Conservation (phyloP, 1,140 invertebrate genomes). For the Bombus waltoni region DNA sequence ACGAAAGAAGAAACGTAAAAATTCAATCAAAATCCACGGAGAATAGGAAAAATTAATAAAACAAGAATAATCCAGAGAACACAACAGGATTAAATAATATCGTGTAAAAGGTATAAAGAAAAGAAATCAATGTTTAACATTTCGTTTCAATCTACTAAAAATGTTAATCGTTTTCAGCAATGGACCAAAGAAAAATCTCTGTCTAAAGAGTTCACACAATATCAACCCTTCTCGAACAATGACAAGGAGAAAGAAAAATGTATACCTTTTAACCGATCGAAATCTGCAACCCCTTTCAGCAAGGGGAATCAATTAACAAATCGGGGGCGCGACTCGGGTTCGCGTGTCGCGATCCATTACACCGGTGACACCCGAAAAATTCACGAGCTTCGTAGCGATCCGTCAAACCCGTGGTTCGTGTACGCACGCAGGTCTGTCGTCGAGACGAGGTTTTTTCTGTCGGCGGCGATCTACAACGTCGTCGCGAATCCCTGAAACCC, state of each 20-base stretch:
- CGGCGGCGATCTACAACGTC: constrained; percentile 37
- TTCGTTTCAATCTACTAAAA: too few relatives aligned
- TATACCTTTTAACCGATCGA: background rate
- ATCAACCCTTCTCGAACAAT: background rate
- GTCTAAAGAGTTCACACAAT: background rate
- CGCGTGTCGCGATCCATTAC: constrained; percentile 32
- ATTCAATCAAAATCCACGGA: too few relatives aligned
- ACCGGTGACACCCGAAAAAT: constrained; percentile 19
- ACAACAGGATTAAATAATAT: too few relatives aligned
- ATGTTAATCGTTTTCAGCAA: background rate
- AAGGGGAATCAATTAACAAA: constrained; percentile 3
- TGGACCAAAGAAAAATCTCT: background rate
- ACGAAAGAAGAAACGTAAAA: too few relatives aligned
- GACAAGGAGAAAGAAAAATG: background rate
- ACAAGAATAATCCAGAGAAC: too few relatives aligned
- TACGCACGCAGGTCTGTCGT: constrained; percentile 10
- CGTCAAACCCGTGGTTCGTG: constrained; percentile 19
- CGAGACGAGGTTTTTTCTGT: constrained; percentile 4
- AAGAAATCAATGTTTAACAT: too few relatives aligned
- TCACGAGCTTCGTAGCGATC: constrained; percentile 8
- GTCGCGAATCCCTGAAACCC: constrained; percentile 45
- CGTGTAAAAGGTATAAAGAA: too few relatives aligned
- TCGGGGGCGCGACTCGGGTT: constrained; percentile 20
- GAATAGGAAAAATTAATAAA: too few relatives aligned
- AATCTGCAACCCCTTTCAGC: background rate